phyloP scores from a whole-genome alignment of 2,888 invertebrate genomes.

The Tetheella fluctuosa region DNA sequence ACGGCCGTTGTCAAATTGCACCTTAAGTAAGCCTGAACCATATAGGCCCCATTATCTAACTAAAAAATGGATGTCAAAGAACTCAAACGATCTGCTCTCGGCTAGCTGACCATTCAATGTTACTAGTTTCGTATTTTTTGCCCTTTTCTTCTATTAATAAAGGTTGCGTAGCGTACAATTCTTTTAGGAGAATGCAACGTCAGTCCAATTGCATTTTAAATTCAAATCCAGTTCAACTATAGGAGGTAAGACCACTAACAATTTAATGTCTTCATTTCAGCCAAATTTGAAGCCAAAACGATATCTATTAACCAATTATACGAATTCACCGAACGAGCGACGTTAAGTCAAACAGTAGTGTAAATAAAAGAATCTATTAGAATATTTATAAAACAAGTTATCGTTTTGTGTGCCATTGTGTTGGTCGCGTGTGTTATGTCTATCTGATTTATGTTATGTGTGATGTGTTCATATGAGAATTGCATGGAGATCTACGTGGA shows the following conservation, averaged over 20 bases:
- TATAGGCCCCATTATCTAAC: conserved; percentile 22
- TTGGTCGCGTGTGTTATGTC: conserved; percentile 35
- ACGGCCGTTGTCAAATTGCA: conserved; percentile 70
- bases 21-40: conserved; percentile 59
- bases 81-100: background rate
- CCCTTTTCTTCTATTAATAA: background rate
- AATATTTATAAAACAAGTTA: conserved; percentile 30
- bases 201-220: conserved; percentile 11
- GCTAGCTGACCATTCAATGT: background rate
- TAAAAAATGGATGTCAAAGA: conserved; percentile 8
- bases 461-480: conserved; percentile 55
- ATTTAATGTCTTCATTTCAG: conserved; percentile 44
- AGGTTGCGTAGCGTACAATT: background rate
- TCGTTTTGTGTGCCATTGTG: conserved; percentile 40
- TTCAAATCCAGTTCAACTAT: conserved; percentile 3
- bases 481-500: conserved; percentile 57
- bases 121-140: background rate
- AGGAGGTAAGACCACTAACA: background rate
- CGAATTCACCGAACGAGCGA: conserved; percentile 40
- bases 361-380: conserved; percentile 30
- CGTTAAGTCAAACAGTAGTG: conserved; percentile 34
- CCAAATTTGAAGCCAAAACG: conserved; percentile 59
- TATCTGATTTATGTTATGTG: conserved; percentile 49
- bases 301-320: conserved; percentile 44
- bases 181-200: background rate